A percentile compares a stretch with the other conserved stretches of the same genome.
Evolutionary conservation across 2,888 invertebrate species (phyloP).

Genomic region (Trypoxylon attenuatum): DNA sequence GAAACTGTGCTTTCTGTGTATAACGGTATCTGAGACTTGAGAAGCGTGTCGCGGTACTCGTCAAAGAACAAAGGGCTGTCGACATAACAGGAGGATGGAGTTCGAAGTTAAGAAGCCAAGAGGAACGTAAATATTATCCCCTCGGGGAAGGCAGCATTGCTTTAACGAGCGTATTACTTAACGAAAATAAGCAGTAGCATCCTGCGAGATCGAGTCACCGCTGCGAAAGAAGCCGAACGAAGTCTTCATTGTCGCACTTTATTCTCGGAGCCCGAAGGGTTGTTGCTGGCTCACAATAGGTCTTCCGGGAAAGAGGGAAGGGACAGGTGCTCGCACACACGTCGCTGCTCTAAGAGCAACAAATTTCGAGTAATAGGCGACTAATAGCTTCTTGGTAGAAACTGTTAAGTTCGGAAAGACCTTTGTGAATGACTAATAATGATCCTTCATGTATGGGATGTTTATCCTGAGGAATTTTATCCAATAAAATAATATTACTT

Average conservation of each 20-base stretch:
- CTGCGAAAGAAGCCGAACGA: slow-evolving; percentile 19
- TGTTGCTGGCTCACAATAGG: slow-evolving; percentile 20
- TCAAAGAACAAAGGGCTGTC: too few species aligned
- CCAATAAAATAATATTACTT: too few species aligned
- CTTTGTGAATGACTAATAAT: background rate
- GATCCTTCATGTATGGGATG: too few species aligned
- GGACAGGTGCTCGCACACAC: slow-evolving; percentile 51
- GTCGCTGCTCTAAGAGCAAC: slow-evolving; percentile 43
- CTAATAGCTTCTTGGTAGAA: background rate
- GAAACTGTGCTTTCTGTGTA: too few species aligned
- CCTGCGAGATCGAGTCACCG: slow-evolving; percentile 25
- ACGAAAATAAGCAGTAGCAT: slow-evolving; percentile 29
- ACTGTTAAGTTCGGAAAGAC: background rate
- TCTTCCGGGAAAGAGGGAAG: slow-evolving; percentile 36
- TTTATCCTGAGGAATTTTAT: too few species aligned
- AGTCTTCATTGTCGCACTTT: slow-evolving; percentile 15
- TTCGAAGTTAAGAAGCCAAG: background rate
- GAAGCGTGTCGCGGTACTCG: too few species aligned
- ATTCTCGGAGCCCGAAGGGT: slow-evolving; percentile 24
- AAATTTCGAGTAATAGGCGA: slow-evolving; percentile 52
- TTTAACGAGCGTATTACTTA: slow-evolving; percentile 9
- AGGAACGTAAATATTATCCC: slow-evolving; percentile 7
- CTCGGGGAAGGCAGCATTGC: background rate
- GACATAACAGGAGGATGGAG: too few species aligned
- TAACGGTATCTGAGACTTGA: too few species aligned